Conservation (phyloP, 2,113 vertebrate species). For the Oryzias curvinotus region DNA sequence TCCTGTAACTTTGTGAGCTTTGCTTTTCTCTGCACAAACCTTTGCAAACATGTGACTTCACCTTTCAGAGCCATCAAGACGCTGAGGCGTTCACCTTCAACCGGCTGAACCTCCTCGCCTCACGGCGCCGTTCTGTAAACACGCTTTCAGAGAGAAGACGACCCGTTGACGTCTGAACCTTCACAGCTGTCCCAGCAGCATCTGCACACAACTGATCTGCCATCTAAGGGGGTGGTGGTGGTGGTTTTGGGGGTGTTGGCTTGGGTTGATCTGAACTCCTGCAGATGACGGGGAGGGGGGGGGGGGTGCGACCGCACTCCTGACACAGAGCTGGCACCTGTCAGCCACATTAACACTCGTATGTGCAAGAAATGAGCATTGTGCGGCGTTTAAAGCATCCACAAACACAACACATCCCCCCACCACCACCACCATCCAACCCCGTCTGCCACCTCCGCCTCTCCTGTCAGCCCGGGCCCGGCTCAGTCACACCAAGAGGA, state of each 20-base stretch:
- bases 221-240: slow-evolving; percentile 70
- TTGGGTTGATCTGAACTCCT: slow-evolving; percentile 81
- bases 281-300: slow-evolving; percentile 75
- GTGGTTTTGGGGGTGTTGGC: too few relatives aligned
- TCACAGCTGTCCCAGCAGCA: too few relatives aligned
- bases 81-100: too few relatives aligned
- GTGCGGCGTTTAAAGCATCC: neutral
- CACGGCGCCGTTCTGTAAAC: too few relatives aligned
- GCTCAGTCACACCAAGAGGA: slow-evolving; percentile 42
- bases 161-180: too few relatives aligned
- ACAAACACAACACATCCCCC: slow-evolving; percentile 15
- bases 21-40: too few relatives aligned
- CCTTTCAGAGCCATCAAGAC: too few relatives aligned
- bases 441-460: slow-evolving; percentile 55
- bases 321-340: slow-evolving; percentile 68
- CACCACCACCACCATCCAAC: slow-evolving; percentile 29
- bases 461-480: slow-evolving; percentile 48
- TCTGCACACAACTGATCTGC: slow-evolving; percentile 44
- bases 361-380: slow-evolving; percentile 11
- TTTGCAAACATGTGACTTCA: too few relatives aligned
- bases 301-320: slow-evolving; percentile 73
- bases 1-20: too few relatives aligned
- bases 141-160: too few relatives aligned
- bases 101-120: too few relatives aligned
- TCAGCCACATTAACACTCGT: slow-evolving; percentile 46